Base-by-base conservation (phyloP, 2,797 vertebrate species). In the Schizopygopsis pylzovi region DNA sequence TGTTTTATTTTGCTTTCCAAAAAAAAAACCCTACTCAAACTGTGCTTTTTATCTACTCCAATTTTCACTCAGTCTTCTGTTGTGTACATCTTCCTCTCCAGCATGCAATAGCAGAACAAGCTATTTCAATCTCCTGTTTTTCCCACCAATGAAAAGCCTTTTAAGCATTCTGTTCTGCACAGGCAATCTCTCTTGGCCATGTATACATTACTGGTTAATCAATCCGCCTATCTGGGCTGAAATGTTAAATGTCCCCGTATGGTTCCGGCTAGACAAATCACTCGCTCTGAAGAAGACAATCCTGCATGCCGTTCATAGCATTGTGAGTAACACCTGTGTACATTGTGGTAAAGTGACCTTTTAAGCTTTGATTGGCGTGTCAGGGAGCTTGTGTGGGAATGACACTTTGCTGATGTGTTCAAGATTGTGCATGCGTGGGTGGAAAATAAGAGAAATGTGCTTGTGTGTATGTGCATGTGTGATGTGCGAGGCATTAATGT, bases 271-370 rank as follows among this genome's bases (percentile, higher is more conserved):
- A 87, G 83, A 87, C 86, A 87, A 86, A 82, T 83, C 85, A 88
- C 77, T 79, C 45, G n/a, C 28, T 75, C 59, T 39, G 56, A 65
- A 72, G 65, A 88, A 80, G 84, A 78, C 33, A 70, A 61, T 84
- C 72, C 65, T 59, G 56, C 41, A 18, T 86, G 78, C 52, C 41
- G 52, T 84, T 83, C 80, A n/a, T 79, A 71, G 78, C 56, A n/a
- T 54, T 72, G 63, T 28, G 85, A 85, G 47, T 33, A 86, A 87
- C 81, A 85, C 88, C 81, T 73, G 65, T 77, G 83, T n/a, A 79
- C 79, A 49, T 80, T 87, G 84, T 83, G 84, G 73, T 76, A 84
- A 71, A 72, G 84, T 89, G 88, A 90, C 90, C 88, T 90, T 90
- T 89, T 82, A 68, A 84, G 90, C 22, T 75, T 83, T 81, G 76